Evolutionary conservation across 2,888 invertebrate genomes (phyloP).

Genomic region (Pristionchus arcanus): DNA sequence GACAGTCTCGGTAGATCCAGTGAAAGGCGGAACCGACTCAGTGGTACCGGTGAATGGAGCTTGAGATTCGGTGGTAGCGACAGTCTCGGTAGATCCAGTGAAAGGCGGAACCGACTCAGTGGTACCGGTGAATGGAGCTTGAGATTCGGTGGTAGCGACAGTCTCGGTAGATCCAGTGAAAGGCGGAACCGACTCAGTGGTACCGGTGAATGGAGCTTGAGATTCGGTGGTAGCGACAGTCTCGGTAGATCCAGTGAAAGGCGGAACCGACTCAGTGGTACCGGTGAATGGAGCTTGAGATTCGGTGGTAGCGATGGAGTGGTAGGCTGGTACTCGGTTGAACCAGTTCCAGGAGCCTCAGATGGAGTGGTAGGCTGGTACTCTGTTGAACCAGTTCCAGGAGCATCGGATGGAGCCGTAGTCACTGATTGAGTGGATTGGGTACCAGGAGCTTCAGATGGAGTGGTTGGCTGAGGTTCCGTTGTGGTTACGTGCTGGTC

Average conservation of each 20-base stretch:
- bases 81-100: too few species aligned
- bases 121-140: too few species aligned
- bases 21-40: too few species aligned
- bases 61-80: too few species aligned
- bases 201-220: background rate
- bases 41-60: too few species aligned
- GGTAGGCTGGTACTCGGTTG: background rate
- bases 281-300: background rate
- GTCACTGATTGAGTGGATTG: background rate
- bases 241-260: too few species aligned
- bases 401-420: background rate
- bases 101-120: too few species aligned
- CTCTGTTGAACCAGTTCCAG: background rate
- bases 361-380: background rate
- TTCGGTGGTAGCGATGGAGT: background rate
- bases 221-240: background rate
- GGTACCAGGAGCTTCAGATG: background rate
- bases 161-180: too few species aligned
- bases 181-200: too few species aligned
- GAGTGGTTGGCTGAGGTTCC: background rate
- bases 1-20: too few species aligned
- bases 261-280: too few species aligned
- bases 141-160: too few species aligned
- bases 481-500: background rate
- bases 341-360: background rate